These are phyloP conservation scores for Marasmarcha lunaedactyla DNA, from an alignment of 2,888 invertebrate species.

Conservation along the genomic window DNA sequence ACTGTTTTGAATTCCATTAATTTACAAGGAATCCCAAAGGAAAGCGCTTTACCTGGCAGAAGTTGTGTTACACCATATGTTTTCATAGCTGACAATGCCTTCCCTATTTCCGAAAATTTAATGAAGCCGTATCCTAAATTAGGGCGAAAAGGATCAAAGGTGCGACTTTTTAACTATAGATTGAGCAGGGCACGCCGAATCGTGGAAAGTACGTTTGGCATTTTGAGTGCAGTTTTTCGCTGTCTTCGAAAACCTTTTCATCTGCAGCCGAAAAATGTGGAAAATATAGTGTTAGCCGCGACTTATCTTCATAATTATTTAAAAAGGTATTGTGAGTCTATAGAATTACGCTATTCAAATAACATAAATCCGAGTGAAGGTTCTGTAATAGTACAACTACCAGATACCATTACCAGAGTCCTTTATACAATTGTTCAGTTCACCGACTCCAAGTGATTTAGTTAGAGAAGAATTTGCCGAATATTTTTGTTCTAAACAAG, in stretches of 20 bases:
- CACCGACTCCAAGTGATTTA: conserved; percentile 17
- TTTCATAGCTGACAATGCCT: conserved; percentile 17
- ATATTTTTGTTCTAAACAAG: conserved; percentile 18
- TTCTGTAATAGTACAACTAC: conserved; percentile 16
- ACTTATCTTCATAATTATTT: conserved; percentile 18
- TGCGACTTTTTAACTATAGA: conserved; percentile 16
- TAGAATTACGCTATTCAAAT: conserved; percentile 15
- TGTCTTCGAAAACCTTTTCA: conserved; percentile 12
- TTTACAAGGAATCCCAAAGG: conserved; percentile 14
- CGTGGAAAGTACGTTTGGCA: conserved; percentile 19
- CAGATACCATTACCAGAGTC: conserved; percentile 14
- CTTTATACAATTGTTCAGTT: conserved; percentile 14
- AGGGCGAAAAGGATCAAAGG: conserved; percentile 13
- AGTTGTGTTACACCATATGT: conserved; percentile 16
- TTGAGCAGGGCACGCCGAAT: conserved; percentile 18
- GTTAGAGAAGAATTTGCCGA: conserved; percentile 18
- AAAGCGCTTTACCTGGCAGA: conserved; percentile 13
- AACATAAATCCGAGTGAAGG: conserved; percentile 14
- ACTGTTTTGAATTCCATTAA: conserved; percentile 13
- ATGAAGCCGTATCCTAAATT: conserved; percentile 19
- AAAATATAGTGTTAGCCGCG: conserved; percentile 16
- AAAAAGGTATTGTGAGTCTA: conserved; percentile 17
- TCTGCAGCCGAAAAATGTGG: conserved; percentile 12
- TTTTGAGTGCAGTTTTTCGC: conserved; percentile 17
- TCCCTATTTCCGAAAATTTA: conserved; percentile 15